Conservation (phyloP, 2,113 vertebrate genomes). For the Caretta caretta region DNA sequence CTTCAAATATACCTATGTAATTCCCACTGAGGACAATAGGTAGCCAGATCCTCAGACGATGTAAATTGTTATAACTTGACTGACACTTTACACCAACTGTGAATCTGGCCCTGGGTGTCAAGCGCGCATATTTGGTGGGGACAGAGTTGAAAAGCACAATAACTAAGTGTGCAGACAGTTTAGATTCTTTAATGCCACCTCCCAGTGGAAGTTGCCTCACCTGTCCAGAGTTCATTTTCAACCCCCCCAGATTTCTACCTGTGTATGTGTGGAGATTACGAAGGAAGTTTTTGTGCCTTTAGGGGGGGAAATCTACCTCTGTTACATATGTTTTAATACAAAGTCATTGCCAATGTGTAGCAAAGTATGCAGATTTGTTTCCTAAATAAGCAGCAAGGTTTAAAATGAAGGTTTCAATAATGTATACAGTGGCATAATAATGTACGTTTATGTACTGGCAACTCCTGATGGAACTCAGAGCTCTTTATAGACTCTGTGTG, state of each 20-base stretch:
- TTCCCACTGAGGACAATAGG: neutral
- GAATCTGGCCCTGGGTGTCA: neutral
- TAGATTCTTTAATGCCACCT: neutral
- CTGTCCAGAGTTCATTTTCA: neutral
- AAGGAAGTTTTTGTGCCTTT: neutral
- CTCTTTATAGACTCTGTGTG: neutral
- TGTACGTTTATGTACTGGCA: neutral
- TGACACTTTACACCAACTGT: neutral
- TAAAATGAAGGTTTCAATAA: neutral
- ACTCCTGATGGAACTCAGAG: neutral
- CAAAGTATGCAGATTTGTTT: neutral
- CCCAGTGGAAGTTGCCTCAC: neutral
- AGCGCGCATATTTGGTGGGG: neutral
- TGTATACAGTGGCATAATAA: fast-evolving
- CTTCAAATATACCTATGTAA: neutral
- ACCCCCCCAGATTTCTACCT: neutral
- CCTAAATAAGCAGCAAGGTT: neutral
- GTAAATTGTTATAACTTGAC: neutral
- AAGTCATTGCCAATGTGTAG: neutral
- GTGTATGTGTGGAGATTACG: neutral
- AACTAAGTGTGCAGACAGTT: fast-evolving
- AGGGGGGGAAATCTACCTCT: too few relatives aligned
- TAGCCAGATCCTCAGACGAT: neutral
- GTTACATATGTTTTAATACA: neutral
- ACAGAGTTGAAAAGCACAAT: neutral